A percentile compares a stretch with the other conserved stretches of the same genome.
These are phyloP conservation scores for Tympanuchus pallidicinctus DNA, from an alignment of 2,113 vertebrate genomes.

Conservation along the genomic window DNA sequence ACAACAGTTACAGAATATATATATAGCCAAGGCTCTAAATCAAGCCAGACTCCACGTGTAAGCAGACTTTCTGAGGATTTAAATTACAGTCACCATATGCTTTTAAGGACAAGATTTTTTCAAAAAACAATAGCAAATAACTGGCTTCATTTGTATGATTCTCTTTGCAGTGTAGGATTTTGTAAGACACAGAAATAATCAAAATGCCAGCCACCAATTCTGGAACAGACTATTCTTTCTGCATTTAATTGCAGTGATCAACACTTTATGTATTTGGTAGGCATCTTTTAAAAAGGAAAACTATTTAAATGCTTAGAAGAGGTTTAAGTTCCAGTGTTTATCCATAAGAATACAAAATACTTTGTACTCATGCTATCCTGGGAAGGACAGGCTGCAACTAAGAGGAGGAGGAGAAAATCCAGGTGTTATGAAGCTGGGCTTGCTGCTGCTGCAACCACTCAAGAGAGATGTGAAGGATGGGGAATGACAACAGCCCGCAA, in stretches of 20 bases:
- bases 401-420: background rate
- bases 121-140: background rate
- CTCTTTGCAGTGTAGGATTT: background rate
- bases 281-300: too few species aligned
- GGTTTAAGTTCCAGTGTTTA: too few species aligned
- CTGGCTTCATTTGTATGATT: background rate
- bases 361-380: background rate
- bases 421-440: background rate
- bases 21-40: background rate
- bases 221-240: background rate
- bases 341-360: too few species aligned
- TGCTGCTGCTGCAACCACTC: background rate
- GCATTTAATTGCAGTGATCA: background rate
- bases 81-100: background rate
- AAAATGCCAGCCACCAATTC: background rate
- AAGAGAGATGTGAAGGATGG: background rate
- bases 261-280: background rate
- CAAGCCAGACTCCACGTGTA: background rate
- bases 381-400: background rate
- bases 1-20: background rate
- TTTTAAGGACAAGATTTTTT: background rate
- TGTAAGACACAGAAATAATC: background rate
- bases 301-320: too few species aligned
- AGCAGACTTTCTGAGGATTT: background rate
- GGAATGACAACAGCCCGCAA: background rate